Base-by-base conservation (phyloP, 2,797 vertebrate genomes). In the Cuculus canorus region DNA sequence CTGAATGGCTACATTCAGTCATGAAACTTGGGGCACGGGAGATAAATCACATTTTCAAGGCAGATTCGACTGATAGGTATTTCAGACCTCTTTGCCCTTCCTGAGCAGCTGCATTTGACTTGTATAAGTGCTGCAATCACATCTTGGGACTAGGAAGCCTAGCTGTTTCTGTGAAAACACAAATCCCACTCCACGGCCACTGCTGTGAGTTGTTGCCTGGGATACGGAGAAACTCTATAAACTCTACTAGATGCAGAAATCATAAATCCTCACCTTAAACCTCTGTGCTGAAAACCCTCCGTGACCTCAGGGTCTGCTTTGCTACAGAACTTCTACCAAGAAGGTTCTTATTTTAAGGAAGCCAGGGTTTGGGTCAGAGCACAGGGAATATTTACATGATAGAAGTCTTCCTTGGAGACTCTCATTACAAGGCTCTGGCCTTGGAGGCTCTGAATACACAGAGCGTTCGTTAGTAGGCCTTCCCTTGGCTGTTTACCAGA, bases 101-200 rank as follows among this genome's bases (percentile, higher is more conserved):
- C 81, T 5, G 3, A 59, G 65, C 57, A 90, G 64, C 69, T 78
- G 32, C 37, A 27, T 37, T 56, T 70, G 88, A 72, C 41, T 41
- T 80, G 18, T 25, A 35, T 0, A 0, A 90, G 69, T 0, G 2
- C 7, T 64, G 53, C 43, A 47, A 18, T 11, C 33, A 30, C 45
- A 68, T 48, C 47, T 1, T 13, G 45, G 72, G 69, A 71, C 17
- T 17, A 68, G n/a, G 33, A 69, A 80, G 45, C 45, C 88, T 9
- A 8, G 22, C 6, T 78, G 69, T 43, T 77, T 71, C 54, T 77
- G 48, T 52, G 60, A 53, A 56, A 81, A 66, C 25, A 64, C 48
- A 84, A 82, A 73, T 79, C 39, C 66, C 72, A 33, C 28, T 45
- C 30, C 32, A n/a, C 8, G 21, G 54, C 2, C 71, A 54, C 53